Evolutionary conservation across 2,113 vertebrate genomes (phyloP).

Genomic region (Phocoena phocoena): DNA sequence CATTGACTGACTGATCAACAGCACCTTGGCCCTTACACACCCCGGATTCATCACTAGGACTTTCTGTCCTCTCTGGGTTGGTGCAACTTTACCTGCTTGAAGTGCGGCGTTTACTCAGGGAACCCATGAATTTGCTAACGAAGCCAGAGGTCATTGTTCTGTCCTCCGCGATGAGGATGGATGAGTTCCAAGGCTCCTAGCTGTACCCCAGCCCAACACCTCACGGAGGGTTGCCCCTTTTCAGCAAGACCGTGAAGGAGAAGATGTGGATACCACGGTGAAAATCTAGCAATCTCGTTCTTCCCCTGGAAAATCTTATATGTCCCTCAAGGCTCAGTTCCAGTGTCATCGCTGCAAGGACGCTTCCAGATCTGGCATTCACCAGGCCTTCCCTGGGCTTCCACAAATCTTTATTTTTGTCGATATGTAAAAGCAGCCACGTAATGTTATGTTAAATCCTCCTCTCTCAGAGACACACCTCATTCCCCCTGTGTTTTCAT

Average conservation of each 20-base stretch:
- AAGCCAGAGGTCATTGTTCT: not conserved
- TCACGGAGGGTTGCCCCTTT: not conserved
- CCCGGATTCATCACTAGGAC: not conserved
- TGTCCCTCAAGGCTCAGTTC: not conserved
- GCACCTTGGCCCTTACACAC: too few relatives aligned
- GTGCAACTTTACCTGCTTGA: not conserved
- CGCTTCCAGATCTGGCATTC: not conserved
- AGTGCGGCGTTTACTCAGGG: not conserved
- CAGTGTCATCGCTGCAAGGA: not conserved
- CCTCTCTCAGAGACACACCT: not conserved
- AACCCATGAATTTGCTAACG: not conserved
- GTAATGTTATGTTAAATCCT: too few relatives aligned
- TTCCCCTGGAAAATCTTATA: not conserved
- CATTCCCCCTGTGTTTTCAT: not conserved
- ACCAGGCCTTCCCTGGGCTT: not conserved
- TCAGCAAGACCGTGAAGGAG: not conserved
- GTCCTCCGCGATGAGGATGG: not conserved
- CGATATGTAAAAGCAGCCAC: not conserved
- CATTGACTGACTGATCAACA: not conserved
- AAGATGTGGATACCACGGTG: not conserved
- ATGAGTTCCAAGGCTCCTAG: not conserved
- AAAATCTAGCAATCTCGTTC: not conserved
- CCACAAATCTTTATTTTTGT: not conserved
- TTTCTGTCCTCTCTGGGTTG: not conserved
- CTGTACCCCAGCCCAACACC: not conserved